A percentile compares a stretch with the other conserved stretches of the same genome.
These are phyloP conservation scores for Aspiorhynchus laticeps DNA, from an alignment of 2,113 vertebrate species.

Conservation along the genomic window DNA sequence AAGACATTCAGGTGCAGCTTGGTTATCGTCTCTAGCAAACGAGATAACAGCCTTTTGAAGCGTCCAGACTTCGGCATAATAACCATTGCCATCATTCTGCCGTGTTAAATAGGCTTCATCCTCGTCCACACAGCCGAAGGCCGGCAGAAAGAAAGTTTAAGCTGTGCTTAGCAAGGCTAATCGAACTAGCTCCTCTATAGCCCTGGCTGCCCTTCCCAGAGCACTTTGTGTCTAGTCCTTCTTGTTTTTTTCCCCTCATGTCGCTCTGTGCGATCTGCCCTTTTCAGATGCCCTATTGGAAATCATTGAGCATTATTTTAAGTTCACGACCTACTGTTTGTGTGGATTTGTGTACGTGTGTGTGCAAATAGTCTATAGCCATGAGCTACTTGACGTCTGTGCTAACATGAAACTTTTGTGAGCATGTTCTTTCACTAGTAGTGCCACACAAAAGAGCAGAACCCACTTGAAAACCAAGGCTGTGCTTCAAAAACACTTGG, in stretches of 20 bases:
- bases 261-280: not conserved
- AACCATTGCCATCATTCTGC: conserved; percentile 18
- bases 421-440: not conserved
- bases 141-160: conserved; percentile 15
- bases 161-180: conserved; percentile 17
- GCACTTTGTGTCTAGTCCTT: not conserved
- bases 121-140: conserved; percentile 22
- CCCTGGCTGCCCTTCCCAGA: conserved; percentile 3
- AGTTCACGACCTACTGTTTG: conserved; percentile 39
- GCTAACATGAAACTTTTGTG: not conserved
- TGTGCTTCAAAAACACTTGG: not conserved
- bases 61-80: conserved; percentile 1
- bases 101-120: conserved; percentile 43
- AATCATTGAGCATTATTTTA: conserved; percentile 56
- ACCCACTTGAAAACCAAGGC: not conserved
- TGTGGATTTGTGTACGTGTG: conserved; percentile 22
- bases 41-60: conserved; percentile 23
- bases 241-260: conserved; percentile 3
- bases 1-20: conserved; percentile 26
- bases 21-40: conserved; percentile 16
- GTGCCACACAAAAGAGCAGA: not conserved
- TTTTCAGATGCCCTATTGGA: conserved; percentile 49
- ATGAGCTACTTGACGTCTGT: not conserved
- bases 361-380: not conserved
- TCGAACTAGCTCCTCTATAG: conserved; percentile 18